Evolutionary conservation across 2,797 vertebrate species (phyloP), one percentile per base, ranked within the genome.

Genomic region (Silurus lanzhouensis): DNA sequence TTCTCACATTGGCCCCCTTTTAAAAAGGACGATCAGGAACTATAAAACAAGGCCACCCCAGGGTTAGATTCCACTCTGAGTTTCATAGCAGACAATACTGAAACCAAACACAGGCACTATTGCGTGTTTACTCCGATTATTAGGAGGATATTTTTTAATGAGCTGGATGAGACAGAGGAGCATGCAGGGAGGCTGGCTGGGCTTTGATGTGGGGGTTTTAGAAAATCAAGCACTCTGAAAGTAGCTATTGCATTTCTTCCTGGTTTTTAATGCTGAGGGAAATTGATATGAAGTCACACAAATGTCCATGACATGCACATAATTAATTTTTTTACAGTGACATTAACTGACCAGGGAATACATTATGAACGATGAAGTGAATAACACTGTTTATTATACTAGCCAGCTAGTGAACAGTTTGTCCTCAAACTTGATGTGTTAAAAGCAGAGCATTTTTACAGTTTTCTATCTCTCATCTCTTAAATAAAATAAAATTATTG

Each of bases 1-100:
- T 68, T 66, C 71, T 58, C 48, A 60, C 15, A 55, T 61, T 78
- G 68, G 77, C 46, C 67, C 58, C 55, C 61, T 61, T 31, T 48
- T 60, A 52, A 78, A 64, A 71, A 55, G 25, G 14, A 60, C 14
- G 15, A 82, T 70, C 81, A 52, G 64, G 57, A 76, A 2, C 8
- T 19, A 46, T 74, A 14, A 77, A 82, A 82, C 60, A n/a, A 58
- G 25, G 76, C 76, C 76, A 58, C 84, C 61, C 64, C 17, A 77
- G 64, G 64, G 55, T 46, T 19, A 48, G 71, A 55, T 64, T 77
- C 67, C 15, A 38, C 70, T 58, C 15, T 4, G 5, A n/a, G 70
- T 14, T 55, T 25, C 61, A 48, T 27, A 12, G 55, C 72, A 83
- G 52, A 22, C 22, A 7, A 14, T 58, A 19, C 27, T 58, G 77